These are phyloP conservation scores for Euura lappo DNA, from an alignment of 1,140 invertebrate species.

Conservation along the genomic window DNA sequence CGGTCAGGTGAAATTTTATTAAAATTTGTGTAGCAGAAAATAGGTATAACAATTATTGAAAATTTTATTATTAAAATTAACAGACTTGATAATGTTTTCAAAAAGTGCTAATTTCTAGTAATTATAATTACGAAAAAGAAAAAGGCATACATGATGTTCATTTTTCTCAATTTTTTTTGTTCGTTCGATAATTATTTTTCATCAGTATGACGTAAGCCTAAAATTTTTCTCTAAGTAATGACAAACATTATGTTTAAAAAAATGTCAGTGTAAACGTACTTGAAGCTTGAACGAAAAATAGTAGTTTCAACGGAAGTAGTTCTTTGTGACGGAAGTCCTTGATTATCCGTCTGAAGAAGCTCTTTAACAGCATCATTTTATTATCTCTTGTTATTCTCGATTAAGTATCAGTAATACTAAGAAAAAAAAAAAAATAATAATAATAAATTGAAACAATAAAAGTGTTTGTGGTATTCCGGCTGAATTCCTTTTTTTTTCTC, in stretches of 20 bases:
- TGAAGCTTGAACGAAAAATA: slow-evolving; percentile 79
- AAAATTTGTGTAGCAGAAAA: too few species aligned
- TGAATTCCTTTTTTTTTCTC: neutral
- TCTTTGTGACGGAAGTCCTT: slow-evolving; percentile 76
- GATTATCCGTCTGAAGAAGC: slow-evolving; percentile 69
- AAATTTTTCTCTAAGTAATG: too few species aligned
- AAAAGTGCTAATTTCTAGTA: too few species aligned
- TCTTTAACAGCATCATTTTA: slow-evolving; percentile 66
- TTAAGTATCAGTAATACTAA: neutral
- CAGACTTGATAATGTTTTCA: too few species aligned
- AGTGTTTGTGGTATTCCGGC: neutral
- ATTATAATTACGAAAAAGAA: too few species aligned
- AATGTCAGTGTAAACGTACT: slow-evolving; percentile 64
- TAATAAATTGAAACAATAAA: neutral
- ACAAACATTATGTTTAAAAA: too few species aligned
- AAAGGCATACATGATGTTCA: too few species aligned
- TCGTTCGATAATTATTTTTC: too few species aligned
- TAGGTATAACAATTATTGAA: too few species aligned
- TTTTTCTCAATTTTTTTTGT: too few species aligned
- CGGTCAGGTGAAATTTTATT: slow-evolving; percentile 17
- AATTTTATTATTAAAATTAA: too few species aligned
- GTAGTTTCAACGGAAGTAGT: slow-evolving; percentile 73
- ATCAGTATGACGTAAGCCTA: too few species aligned
- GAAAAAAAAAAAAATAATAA: neutral
- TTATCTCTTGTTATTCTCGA: neutral